Evolutionary conservation across 2,797 vertebrate species (phyloP).

Genomic region (Caiman crocodilus): DNA sequence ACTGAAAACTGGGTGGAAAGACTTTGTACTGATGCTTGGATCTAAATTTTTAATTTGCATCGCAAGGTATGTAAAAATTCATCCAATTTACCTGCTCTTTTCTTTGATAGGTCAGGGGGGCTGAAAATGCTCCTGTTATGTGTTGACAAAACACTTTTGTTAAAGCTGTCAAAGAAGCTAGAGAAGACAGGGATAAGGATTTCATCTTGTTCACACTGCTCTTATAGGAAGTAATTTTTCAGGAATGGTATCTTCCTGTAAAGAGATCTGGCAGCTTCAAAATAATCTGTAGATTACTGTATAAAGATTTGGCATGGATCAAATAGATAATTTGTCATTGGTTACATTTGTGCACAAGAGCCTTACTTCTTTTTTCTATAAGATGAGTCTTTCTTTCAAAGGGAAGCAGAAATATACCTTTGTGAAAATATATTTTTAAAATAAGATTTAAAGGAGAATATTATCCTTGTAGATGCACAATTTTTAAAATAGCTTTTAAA

Average conservation of each 20-base stretch:
- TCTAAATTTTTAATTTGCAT: slow-evolving; percentile 67
- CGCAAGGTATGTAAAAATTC: slow-evolving; percentile 56
- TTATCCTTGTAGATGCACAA: not conserved
- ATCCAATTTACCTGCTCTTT: slow-evolving; percentile 35
- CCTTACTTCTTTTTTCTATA: not conserved
- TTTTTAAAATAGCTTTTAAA: not conserved
- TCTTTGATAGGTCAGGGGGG: not conserved
- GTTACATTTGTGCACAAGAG: not conserved
- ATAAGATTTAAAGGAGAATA: not conserved
- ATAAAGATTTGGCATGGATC: not conserved
- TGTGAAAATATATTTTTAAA: not conserved
- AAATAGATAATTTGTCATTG: slow-evolving; percentile 20
- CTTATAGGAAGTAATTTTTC: slow-evolving; percentile 62
- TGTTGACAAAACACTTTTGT: slow-evolving; percentile 42
- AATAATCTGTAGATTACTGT: slow-evolving; percentile 50
- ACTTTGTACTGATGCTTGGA: not conserved
- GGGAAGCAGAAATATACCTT: not conserved
- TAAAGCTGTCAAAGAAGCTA: slow-evolving; percentile 11
- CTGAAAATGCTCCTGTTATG: not conserved
- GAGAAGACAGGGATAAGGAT: not conserved
- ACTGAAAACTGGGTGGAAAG: not conserved
- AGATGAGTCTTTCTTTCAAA: not conserved
- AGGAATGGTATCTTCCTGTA: slow-evolving; percentile 57
- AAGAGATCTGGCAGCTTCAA: slow-evolving; percentile 48
- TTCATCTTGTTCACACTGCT: slow-evolving; percentile 24